A percentile compares a stretch with the other conserved stretches of the same genome.
These are phyloP conservation scores for Zaprionus kolodkinae DNA, from an alignment of 1,140 invertebrate species.

Conservation along the genomic window DNA sequence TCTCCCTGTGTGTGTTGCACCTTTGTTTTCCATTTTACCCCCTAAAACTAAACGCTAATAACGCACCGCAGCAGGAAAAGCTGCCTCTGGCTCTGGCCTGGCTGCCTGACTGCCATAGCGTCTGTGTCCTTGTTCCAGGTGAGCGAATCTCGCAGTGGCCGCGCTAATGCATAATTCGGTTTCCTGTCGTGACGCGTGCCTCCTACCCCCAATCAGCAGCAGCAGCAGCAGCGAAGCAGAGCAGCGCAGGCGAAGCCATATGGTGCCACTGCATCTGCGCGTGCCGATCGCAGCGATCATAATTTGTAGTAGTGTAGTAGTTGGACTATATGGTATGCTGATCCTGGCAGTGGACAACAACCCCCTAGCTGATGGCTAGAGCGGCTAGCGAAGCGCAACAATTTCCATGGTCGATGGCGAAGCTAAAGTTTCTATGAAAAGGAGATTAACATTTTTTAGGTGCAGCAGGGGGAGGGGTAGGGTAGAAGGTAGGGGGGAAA, in stretches of 20 bases:
- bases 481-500: background rate
- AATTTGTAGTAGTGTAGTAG: slow-evolving; percentile 3
- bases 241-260: slow-evolving; percentile 43
- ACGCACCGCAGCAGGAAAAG: slow-evolving; percentile 64
- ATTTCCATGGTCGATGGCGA: slow-evolving; percentile 43
- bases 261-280: slow-evolving; percentile 64
- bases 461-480: background rate
- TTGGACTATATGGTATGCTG: background rate
- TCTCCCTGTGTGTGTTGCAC: slow-evolving; percentile 53
- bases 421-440: slow-evolving; percentile 65
- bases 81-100: slow-evolving; percentile 21
- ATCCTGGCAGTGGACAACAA: slow-evolving; percentile 9
- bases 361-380: slow-evolving; percentile 10
- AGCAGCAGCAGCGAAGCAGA: slow-evolving; percentile 15
- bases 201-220: slow-evolving; percentile 28
- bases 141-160: slow-evolving; percentile 63
- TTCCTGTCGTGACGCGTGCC: slow-evolving; percentile 77
- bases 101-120: slow-evolving; percentile 75
- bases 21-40: slow-evolving; percentile 59
- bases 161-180: slow-evolving; percentile 70
- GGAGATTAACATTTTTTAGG: slow-evolving; percentile 70
- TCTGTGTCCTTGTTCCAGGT: slow-evolving; percentile 70
- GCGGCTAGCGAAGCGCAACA: slow-evolving; percentile 75
- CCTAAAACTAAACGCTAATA: slow-evolving; percentile 77
- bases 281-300: slow-evolving; percentile 56